Evolutionary conservation across 2,797 vertebrate species (phyloP).

Genomic region (Anguilla anguilla): DNA sequence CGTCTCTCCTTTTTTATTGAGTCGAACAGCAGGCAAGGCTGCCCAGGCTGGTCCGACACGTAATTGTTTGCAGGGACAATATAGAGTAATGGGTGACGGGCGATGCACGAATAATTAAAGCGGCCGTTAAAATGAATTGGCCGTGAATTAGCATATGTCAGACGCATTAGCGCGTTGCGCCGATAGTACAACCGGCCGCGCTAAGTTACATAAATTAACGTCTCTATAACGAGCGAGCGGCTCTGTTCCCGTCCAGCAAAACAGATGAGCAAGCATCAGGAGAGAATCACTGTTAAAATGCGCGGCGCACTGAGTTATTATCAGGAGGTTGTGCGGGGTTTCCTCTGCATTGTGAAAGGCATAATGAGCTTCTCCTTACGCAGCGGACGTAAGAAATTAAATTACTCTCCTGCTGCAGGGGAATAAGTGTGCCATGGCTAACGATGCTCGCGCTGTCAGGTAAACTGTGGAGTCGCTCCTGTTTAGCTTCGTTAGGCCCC

Average conservation of each 20-base stretch:
- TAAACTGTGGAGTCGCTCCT: neutral
- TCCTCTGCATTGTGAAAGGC: neutral
- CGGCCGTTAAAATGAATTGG: conserved; percentile 44
- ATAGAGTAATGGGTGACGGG: conserved; percentile 42
- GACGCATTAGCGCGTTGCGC: conserved; percentile 34
- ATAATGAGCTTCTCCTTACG: neutral
- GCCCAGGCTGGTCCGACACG: conserved; percentile 35
- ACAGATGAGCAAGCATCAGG: neutral
- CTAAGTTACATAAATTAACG: conserved; percentile 37
- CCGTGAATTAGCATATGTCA: conserved; percentile 45
- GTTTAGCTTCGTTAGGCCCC: neutral
- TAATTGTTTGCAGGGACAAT: conserved; percentile 48
- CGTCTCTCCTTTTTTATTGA: conserved; percentile 31
- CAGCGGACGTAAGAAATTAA: neutral
- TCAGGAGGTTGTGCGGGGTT: neutral
- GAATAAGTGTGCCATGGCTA: neutral
- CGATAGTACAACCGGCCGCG: conserved; percentile 38
- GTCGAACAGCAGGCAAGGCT: neutral
- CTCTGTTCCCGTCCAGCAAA: neutral
- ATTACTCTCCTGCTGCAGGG: neutral
- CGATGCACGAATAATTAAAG: conserved; percentile 47
- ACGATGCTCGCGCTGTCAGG: neutral
- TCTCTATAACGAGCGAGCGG: conserved; percentile 24
- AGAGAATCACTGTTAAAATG: neutral
- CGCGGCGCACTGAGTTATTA: neutral